Evolutionary conservation across 2,888 invertebrate species (phyloP), one percentile per base, ranked within the genome.

Genomic region (Scaptomyza caliginosa): DNA sequence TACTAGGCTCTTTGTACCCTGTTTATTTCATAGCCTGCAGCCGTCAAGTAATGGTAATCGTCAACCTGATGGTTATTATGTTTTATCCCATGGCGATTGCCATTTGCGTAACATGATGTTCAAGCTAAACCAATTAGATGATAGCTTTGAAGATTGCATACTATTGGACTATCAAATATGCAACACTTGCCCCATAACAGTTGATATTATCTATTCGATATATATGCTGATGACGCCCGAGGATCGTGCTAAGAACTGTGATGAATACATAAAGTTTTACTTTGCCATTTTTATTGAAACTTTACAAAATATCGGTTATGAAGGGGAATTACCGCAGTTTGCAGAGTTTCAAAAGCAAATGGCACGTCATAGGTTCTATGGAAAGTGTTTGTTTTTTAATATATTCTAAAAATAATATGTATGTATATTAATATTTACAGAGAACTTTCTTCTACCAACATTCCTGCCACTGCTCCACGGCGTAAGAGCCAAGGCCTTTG

Each of bases 61-160:
- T 0, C 39, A 71, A 11, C 90, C 66, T 0, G 50, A 67, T 49
- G 55, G 55, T 3, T 68, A 73, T 16, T 69, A 81, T 17, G 77
- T 79, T 0, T 58, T 88, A 1, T 59, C 52, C 1, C 88, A 88
- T 49, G 88, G 88, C 0, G 88, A 88, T 48, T 72, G 87, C 21
- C 86, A 84, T 52, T 38, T 46, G 3, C 77, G 74, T 1, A 87
- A 87, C 42, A 86, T 87, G 50, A 85, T 88, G 87, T 74, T 82
- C 16, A 71, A 68, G 23, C 67, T 74, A 21, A 62, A 63, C 23
- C 30, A 49, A 24, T 38, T 7, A 0, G 48, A 48, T 24, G 78
- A 24, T 2, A 19, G 13, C 0, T 28, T 71, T 4, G 74, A 73
- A 10, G 81, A 88, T 45, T 60, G 68, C 13, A 56, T 86, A 58